Percentiles rank a stretch among this genome's conserved stretches.
phyloP scores from a whole-genome alignment of 2,797 vertebrate species.

The Remorina albescens region DNA sequence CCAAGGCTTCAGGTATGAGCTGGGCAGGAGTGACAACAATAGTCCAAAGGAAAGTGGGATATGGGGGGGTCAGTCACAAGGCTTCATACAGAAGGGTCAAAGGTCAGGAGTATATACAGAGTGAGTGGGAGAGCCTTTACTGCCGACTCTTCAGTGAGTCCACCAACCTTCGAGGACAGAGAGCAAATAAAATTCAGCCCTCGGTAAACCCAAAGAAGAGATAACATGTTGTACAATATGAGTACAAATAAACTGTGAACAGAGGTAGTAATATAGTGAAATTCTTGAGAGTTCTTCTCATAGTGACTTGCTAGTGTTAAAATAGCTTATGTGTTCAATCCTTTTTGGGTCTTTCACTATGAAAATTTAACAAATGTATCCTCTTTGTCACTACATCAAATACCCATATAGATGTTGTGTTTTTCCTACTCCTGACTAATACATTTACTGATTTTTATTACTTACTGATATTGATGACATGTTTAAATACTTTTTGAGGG shows the following conservation, averaged over 20 bases:
- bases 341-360: not conserved
- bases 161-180: conserved; percentile 87
- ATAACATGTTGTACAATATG: conserved; percentile 19
- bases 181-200: conserved; percentile 27
- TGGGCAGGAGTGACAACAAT: conserved; percentile 70
- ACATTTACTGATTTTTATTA: not conserved
- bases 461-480: not conserved
- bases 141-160: conserved; percentile 97
- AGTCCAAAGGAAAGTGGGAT: conserved; percentile 64
- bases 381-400: not conserved
- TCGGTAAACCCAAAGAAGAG: not conserved
- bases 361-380: too few species aligned
- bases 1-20: conserved; percentile 63
- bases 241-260: not conserved
- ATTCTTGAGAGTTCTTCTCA: not conserved
- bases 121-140: conserved; percentile 73
- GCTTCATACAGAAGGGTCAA: conserved; percentile 67
- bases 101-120: conserved; percentile 81
- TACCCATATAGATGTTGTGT: not conserved
- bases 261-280: not conserved
- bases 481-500: too few species aligned
- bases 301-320: not conserved
- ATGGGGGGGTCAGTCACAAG: conserved; percentile 66
- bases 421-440: not conserved
- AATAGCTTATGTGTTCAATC: not conserved